Conservation (phyloP, 1,140 invertebrate genomes). For the Hestina assimilis region DNA sequence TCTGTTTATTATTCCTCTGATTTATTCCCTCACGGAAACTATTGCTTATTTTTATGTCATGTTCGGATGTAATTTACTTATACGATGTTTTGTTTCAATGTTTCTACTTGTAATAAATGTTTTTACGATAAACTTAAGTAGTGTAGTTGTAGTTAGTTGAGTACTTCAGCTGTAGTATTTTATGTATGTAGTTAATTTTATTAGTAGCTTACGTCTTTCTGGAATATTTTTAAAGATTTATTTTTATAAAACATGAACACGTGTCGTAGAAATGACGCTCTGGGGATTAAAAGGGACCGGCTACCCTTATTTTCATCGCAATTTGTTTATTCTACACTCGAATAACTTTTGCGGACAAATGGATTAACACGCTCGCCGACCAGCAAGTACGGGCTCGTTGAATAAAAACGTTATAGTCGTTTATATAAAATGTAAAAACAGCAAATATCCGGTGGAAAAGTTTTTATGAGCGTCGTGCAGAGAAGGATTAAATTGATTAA, state of each 20-base stretch:
- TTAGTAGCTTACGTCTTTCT: too few relatives aligned
- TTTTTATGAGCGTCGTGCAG: slow-evolving; percentile 38
- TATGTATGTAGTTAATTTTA: neutral
- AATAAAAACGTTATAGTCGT: slow-evolving; percentile 14
- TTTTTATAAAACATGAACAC: slow-evolving; percentile 44
- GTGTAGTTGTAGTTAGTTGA: neutral
- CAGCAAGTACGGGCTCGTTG: neutral
- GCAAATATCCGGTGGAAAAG: slow-evolving; percentile 24
- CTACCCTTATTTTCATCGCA: slow-evolving; percentile 56
- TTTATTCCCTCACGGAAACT: slow-evolving; percentile 1
- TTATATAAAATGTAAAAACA: slow-evolving; percentile 18
- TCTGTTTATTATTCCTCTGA: slow-evolving; percentile 8
- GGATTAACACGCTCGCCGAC: slow-evolving; percentile 13
- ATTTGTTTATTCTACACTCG: slow-evolving; percentile 41
- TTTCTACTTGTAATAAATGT: too few relatives aligned
- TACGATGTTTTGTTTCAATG: neutral
- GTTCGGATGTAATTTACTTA: neutral
- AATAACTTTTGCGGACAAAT: slow-evolving; percentile 21
- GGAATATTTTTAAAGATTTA: slow-evolving; percentile 1
- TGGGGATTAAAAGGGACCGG: slow-evolving; percentile 50
- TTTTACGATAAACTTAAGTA: neutral
- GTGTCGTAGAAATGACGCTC: slow-evolving; percentile 36
- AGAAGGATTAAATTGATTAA: slow-evolving; percentile 69
- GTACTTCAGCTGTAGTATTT: neutral
- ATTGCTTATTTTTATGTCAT: neutral